Conservation (phyloP, 2,888 invertebrate genomes). For the Pegoplata infirma region DNA sequence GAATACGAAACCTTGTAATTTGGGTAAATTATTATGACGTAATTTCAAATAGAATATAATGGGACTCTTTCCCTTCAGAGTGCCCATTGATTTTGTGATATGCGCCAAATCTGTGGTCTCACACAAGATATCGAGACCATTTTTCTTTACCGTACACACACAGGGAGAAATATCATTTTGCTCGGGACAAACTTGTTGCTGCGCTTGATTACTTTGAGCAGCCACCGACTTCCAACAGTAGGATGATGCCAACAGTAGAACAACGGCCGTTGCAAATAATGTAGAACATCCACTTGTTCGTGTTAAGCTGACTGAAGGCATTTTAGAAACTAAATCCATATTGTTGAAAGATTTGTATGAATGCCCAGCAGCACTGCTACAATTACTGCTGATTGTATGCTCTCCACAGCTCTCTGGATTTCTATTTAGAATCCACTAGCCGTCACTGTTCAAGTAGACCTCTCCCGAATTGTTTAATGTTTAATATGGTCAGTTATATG, state of each 20-base stretch:
- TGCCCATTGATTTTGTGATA: constrained; percentile 89
- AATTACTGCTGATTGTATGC: constrained; percentile 27
- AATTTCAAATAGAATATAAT: constrained; percentile 93
- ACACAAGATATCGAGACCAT: constrained; percentile 92
- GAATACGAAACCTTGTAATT: constrained; percentile 91
- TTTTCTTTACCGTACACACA: constrained; percentile 90
- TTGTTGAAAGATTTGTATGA: constrained; percentile 25
- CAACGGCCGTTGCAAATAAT: constrained; percentile 25
- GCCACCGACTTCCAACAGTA: constrained; percentile 36
- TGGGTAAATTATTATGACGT: constrained; percentile 90
- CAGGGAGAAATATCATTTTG: constrained; percentile 88
- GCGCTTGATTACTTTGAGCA: constrained; percentile 66
- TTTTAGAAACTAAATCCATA: constrained; percentile 53
- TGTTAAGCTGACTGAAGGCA: constrained; percentile 45
- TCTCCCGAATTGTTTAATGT: constrained; percentile 1
- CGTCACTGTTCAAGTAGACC: constrained; percentile 16
- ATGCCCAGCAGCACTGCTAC: constrained; percentile 31
- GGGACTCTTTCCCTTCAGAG: constrained; percentile 87
- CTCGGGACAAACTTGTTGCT: constrained; percentile 86
- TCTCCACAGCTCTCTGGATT: constrained; percentile 44
- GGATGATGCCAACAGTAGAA: constrained; percentile 46
- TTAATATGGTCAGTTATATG: constrained; percentile 31
- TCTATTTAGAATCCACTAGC: constrained; percentile 41
- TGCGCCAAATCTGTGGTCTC: constrained; percentile 90
- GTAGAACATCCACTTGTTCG: constrained; percentile 24